These are phyloP conservation scores for Eupelmus urozonus DNA, from an alignment of 2,888 invertebrate genomes.

Conservation along the genomic window DNA sequence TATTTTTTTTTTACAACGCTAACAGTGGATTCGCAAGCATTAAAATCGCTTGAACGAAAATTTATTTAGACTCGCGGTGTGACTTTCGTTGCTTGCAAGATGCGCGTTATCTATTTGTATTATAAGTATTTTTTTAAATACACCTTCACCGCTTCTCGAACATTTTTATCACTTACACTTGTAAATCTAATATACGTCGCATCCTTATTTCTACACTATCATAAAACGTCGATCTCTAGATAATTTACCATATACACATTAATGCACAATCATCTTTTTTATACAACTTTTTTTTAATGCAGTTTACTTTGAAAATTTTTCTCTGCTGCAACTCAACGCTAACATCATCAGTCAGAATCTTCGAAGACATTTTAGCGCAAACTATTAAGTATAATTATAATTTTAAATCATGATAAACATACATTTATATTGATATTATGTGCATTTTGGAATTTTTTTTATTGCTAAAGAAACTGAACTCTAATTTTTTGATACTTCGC, in stretches of 20 bases:
- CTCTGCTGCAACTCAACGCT: constrained; percentile 5
- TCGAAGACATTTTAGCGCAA: constrained; percentile 8
- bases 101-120: constrained; percentile 50
- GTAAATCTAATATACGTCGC: constrained; percentile 51
- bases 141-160: constrained; percentile 42
- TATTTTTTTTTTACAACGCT: constrained; percentile 9
- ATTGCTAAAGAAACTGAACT: too few relatives aligned
- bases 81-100: constrained; percentile 45
- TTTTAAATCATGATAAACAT: too few relatives aligned
- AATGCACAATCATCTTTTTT: constrained; percentile 57
- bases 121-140: constrained; percentile 48
- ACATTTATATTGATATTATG: too few relatives aligned
- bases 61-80: constrained; percentile 40
- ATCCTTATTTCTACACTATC: constrained; percentile 52
- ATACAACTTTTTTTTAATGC: constrained; percentile 15
- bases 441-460: too few relatives aligned
- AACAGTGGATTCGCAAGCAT: background rate
- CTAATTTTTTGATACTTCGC: too few relatives aligned
- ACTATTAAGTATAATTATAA: background rate
- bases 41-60: background rate
- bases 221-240: constrained; percentile 57
- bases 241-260: constrained; percentile 60
- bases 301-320: constrained; percentile 32
- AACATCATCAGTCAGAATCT: constrained; percentile 39
- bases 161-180: constrained; percentile 53